Percentiles rank a stretch among this genome's conserved stretches.
phyloP scores from a whole-genome alignment of 2,113 vertebrate genomes.

The Cairina moschata region DNA sequence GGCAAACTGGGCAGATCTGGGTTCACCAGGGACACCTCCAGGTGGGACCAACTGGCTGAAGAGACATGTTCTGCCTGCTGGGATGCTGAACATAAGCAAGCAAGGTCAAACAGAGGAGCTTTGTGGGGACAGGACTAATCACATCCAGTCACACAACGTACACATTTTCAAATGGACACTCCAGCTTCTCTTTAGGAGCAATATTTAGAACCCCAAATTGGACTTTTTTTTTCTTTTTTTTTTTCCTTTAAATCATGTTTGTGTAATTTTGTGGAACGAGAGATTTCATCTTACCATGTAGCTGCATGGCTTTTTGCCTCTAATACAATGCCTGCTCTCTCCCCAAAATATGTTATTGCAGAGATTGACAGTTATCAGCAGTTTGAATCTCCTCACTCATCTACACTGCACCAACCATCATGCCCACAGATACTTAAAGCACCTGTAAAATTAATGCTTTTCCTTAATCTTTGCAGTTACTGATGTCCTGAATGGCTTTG shows the following conservation, averaged over 20 bases:
- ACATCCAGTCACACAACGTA: not conserved
- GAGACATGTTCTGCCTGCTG: not conserved
- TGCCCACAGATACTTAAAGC: not conserved
- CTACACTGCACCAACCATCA: not conserved
- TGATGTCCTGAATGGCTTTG: not conserved
- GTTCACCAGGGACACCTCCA: constrained; percentile 52
- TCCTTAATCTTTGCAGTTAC: not conserved
- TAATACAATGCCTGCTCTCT: not conserved
- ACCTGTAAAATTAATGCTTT: not conserved
- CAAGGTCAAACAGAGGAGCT: not conserved
- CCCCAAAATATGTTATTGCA: not conserved
- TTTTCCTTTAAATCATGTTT: not conserved
- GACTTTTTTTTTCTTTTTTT: not conserved
- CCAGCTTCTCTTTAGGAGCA: not conserved
- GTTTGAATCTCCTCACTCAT: not conserved
- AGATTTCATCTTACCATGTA: not conserved
- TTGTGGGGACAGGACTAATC: not conserved
- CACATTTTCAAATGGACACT: not conserved
- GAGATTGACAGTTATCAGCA: not conserved
- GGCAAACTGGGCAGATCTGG: constrained; percentile 36
- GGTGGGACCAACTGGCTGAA: not conserved
- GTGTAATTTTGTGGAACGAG: not conserved
- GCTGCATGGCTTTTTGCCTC: not conserved
- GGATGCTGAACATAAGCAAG: not conserved
- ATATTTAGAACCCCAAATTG: not conserved